Base-by-base conservation (phyloP, 2,113 vertebrate species). In the Sitta europaea region DNA sequence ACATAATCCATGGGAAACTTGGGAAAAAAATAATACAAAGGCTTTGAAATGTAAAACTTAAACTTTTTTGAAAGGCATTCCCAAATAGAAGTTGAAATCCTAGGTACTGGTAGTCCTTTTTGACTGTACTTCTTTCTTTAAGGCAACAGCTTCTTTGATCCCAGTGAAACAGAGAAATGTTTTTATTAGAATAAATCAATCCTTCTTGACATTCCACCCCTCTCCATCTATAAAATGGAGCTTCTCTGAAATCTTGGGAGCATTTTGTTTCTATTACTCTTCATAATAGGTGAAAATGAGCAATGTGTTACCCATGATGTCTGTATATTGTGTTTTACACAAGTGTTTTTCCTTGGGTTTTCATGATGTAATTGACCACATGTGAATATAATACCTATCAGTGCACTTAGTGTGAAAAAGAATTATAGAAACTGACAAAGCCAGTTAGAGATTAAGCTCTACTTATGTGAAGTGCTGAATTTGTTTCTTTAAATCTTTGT, bases 21-120 rank as follows among this genome's bases (percentile, higher is more conserved):
- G 54, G 50, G 45, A 22, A 70, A 91, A 65, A 86, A 27, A 75
- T 22, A 67, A 53, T 45, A n/a, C 13, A 28, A 13, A 47, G 48
- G 21, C 97, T 97, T 98, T 98, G 97, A 97, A 96, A 91, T 86
- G n/a, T 91, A 95, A 96, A 95, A 94, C 96, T 92, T 95, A 62
- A 95, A 67, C 78, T 95, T 94, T 86, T 82, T 47, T 2, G 11
- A 95, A 74, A 86, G 76, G 66, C 95, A 48, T 88, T 95, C 42
- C 48, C 35, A 59, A 88, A 68, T 42, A 93, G 47, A 19, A 45
- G 8, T 81, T 88, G 78, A 93, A 85, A 84, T 91, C 33, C 43
- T 86, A 71, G 35, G 51, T 91, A 27, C 25, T 45, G 25, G 14
- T 68, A 40, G 20, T 55, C 3, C 5, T 73, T 77, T 79, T 51